These are phyloP conservation scores for Cataglyphis cursor DNA, from an alignment of 2,888 invertebrate genomes.

Conservation along the genomic window DNA sequence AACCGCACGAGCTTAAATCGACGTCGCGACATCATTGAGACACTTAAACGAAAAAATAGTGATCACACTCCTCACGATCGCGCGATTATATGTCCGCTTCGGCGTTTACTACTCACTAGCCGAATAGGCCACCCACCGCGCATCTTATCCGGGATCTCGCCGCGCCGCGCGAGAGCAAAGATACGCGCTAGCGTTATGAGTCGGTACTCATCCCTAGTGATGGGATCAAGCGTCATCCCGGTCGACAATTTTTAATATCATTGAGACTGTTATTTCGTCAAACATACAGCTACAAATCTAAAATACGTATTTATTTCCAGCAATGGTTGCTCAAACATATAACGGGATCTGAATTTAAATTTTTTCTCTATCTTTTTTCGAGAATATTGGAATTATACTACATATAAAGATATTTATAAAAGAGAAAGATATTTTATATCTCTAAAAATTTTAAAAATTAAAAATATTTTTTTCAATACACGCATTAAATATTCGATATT, in stretches of 20 bases:
- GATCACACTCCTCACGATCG: conserved; percentile 66
- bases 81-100: conserved; percentile 77
- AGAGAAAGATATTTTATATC: neutral
- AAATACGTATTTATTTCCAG: neutral
- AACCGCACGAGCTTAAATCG: conserved; percentile 44
- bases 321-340: neutral
- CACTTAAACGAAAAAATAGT: conserved; percentile 72
- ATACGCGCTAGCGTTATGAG: conserved; percentile 76
- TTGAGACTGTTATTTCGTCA: neutral
- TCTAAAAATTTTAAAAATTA: neutral
- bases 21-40: conserved; percentile 46
- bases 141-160: conserved; percentile 85
- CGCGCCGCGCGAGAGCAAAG: conserved; percentile 68
- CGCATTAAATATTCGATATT: neutral
- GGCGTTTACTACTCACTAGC: conserved; percentile 78
- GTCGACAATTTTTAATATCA: neutral
- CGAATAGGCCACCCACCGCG: conserved; percentile 85
- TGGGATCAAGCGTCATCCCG: conserved; percentile 49
- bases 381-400: neutral
- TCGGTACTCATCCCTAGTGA: conserved; percentile 74
- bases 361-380: neutral
- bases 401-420: neutral
- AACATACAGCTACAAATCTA: neutral
- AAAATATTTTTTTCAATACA: neutral
- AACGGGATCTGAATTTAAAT: neutral